Evolutionary conservation across 2,113 vertebrate species (phyloP), one percentile per base, ranked within the genome.

Genomic region (Eubucco bourcierii): DNA sequence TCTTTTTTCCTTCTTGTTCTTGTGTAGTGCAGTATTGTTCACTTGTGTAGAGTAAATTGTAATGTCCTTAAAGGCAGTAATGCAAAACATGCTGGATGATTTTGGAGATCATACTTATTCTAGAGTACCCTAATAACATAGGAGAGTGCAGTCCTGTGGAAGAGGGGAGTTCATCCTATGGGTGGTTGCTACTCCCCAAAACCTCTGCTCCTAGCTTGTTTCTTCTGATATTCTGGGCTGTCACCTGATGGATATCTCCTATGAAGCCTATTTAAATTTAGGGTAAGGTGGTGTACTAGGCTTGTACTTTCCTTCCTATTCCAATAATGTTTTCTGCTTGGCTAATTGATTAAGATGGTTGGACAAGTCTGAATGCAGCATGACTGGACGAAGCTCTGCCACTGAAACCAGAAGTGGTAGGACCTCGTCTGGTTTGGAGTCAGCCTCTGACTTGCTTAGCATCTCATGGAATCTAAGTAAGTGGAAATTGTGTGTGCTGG

Each of bases 101-200:
- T 61, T 68, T 34, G 11, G 28, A 79, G 53, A 72, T 19, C 1
- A 0, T 16, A 7, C 27, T 68, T 12, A 37, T 56, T 80, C 14
- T 10, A 52, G 56, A 68, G 21, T 6, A 15, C 9, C 0, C 0
- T 39, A 64, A 61, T 19, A 72, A 18, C 14, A 33, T 1, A 1
- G 47, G 4, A 15, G 10, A 39, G 4, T 63, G 20, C 18, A 64
- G 14, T 25, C 27, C 9, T 21, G 5, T 79, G 61, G 66, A 79
- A 72, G 14, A 21, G 3, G 6, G 7, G 10, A 52, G 5, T 9
- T 78, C 5, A 15, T 27, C 23, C 1, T 0, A 11, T 27, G 21
- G 7, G 3, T 24, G 41, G 4, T 12, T 41, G 5, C 72, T 83
- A n/a, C 5, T 14, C 15, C 10, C 1, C 0, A 0, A 60, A 68